phyloP scores from a whole-genome alignment of 2,888 invertebrate species.

The Drosophila mulleri region DNA sequence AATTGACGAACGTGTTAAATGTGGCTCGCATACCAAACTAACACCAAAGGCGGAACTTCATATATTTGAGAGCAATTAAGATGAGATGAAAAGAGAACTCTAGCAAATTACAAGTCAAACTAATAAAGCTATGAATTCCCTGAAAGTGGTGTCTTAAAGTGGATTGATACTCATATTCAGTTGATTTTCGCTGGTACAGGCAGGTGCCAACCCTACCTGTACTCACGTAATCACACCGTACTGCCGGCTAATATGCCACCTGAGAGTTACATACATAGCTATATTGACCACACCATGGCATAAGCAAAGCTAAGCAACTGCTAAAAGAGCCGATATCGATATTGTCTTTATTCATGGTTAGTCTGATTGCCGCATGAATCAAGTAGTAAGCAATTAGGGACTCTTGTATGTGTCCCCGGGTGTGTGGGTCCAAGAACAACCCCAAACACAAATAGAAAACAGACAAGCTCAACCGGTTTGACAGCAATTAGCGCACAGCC shows the following conservation, averaged over 20 bases:
- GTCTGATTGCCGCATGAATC: slow-evolving; percentile 75
- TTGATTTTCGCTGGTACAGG: neutral
- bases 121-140: neutral
- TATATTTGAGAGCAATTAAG: slow-evolving; percentile 14
- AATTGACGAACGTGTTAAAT: slow-evolving; percentile 53
- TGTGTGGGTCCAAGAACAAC: slow-evolving; percentile 43
- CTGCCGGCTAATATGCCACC: slow-evolving; percentile 69
- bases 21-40: slow-evolving; percentile 43
- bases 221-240: slow-evolving; percentile 54
- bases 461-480: slow-evolving; percentile 56
- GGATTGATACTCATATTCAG: neutral
- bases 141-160: neutral
- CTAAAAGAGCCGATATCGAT: slow-evolving; percentile 26
- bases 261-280: slow-evolving; percentile 53
- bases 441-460: slow-evolving; percentile 39
- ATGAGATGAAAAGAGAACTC: neutral
- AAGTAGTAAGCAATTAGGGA: slow-evolving; percentile 81
- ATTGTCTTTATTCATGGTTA: slow-evolving; percentile 64
- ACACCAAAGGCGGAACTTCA: neutral
- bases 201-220: slow-evolving; percentile 43
- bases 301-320: slow-evolving; percentile 5
- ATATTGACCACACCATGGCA: neutral
- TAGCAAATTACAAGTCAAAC: neutral
- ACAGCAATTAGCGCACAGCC: slow-evolving; percentile 71
- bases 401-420: slow-evolving; percentile 2